phyloP scores from a whole-genome alignment of 1,140 invertebrate species.

The Steinernema khuongi region DNA sequence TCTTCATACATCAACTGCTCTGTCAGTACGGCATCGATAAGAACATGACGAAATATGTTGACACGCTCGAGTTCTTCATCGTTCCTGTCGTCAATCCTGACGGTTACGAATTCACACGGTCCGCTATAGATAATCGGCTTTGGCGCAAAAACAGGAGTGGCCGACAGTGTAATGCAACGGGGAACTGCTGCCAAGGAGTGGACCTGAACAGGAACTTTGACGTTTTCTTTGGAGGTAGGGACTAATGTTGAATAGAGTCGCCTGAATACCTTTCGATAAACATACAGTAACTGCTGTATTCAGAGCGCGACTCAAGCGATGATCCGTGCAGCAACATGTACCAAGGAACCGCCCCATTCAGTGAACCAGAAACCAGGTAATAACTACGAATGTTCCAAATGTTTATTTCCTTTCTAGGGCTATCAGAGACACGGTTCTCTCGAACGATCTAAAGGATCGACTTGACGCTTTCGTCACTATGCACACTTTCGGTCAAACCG shows the following conservation, averaged over 20 bases:
- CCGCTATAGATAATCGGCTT: neutral
- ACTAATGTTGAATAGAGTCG: neutral
- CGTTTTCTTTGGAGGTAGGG: neutral
- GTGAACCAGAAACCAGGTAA: neutral
- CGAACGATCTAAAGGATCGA: neutral
- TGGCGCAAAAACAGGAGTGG: neutral
- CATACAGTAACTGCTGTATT: too few species aligned
- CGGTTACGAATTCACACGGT: neutral
- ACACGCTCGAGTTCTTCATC: neutral
- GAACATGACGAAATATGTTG: neutral
- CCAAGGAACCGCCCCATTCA: neutral
- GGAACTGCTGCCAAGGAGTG: neutral
- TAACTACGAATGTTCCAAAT: neutral
- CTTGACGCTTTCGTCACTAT: neutral
- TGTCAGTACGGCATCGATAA: too few species aligned
- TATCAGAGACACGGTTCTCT: neutral
- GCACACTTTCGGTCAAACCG: neutral
- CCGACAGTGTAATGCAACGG: neutral
- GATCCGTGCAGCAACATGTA: neutral
- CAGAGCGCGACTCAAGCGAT: too few species aligned
- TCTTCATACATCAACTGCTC: neutral
- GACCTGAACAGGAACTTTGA: neutral
- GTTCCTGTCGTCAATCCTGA: neutral
- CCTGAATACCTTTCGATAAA: too few species aligned
- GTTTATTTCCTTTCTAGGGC: neutral